A percentile compares a stretch with the other conserved stretches of the same genome.
phyloP scores from a whole-genome alignment of 2,113 vertebrate species.

The Mixornis gularis region DNA sequence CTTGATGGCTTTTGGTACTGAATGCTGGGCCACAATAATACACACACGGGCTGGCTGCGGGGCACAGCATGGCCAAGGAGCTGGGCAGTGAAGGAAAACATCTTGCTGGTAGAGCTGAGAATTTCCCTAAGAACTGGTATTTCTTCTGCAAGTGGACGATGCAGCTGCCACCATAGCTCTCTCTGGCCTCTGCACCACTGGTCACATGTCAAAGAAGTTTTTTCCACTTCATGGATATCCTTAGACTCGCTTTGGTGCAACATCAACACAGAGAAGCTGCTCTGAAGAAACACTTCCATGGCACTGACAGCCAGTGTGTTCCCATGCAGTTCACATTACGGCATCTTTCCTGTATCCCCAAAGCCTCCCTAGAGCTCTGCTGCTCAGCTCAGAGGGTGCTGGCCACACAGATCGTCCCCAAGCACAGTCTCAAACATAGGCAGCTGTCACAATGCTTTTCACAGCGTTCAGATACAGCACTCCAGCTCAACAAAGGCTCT shows the following conservation, averaged over 20 bases:
- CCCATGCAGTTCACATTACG: not conserved
- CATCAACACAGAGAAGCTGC: not conserved
- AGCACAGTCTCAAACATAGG: not conserved
- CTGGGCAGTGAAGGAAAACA: not conserved
- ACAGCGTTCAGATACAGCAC: not conserved
- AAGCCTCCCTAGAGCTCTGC: not conserved
- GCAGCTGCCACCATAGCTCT: not conserved
- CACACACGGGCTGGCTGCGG: accelerated
- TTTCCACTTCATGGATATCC: not conserved
- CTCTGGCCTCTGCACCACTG: not conserved
- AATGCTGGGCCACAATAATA: not conserved
- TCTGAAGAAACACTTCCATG: not conserved
- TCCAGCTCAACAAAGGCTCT: not conserved
- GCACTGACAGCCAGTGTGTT: not conserved
- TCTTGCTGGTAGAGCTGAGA: not conserved
- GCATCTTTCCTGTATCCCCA: not conserved
- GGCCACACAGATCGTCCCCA: not conserved
- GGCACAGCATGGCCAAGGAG: not conserved
- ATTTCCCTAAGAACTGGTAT: not conserved
- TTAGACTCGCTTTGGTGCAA: accelerated
- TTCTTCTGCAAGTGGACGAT: not conserved
- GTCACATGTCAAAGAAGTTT: accelerated
- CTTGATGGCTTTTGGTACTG: not conserved
- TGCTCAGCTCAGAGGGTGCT: not conserved
- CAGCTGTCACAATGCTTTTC: not conserved